These are phyloP conservation scores for Agrotis exclamationis DNA, from an alignment of 2,888 invertebrate species.

Conservation along the genomic window DNA sequence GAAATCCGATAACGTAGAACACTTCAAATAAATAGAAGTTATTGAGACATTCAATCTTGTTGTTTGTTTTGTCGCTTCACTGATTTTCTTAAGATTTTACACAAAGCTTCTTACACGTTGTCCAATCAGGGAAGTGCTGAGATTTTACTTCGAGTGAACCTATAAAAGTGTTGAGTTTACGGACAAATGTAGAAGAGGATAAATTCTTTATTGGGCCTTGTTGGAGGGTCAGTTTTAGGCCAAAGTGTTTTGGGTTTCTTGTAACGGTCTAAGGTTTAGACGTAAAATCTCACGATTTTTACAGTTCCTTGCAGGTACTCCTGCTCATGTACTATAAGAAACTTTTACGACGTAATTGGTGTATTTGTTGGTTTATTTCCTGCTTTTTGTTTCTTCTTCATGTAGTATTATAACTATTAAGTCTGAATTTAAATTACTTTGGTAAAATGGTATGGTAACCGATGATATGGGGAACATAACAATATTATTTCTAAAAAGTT, in stretches of 20 bases:
- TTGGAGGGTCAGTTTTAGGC: constrained; percentile 36
- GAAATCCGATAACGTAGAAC: constrained; percentile 49
- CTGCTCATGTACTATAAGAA: background rate
- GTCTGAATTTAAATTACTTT: background rate
- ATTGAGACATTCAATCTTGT: constrained; percentile 54
- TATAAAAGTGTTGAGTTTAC: constrained; percentile 53
- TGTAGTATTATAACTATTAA: background rate
- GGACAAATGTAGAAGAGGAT: constrained; percentile 33
- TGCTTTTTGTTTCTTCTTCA: background rate
- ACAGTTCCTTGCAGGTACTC: background rate
- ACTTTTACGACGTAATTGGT: background rate
- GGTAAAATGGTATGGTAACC: background rate
- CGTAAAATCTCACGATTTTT: constrained; percentile 16
- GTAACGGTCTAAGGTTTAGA: constrained; percentile 5
- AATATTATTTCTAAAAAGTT: background rate
- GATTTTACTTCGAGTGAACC: constrained; percentile 44
- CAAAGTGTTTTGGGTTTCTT: constrained; percentile 39
- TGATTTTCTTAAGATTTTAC: constrained; percentile 54
- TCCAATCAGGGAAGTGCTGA: constrained; percentile 56
- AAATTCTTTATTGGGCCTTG: constrained; percentile 50
- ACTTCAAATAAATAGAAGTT: constrained; percentile 58
- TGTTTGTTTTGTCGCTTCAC: constrained; percentile 45
- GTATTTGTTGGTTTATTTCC: background rate
- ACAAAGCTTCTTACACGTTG: constrained; percentile 42
- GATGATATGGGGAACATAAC: background rate